phyloP scores from a whole-genome alignment of 2,797 vertebrate species.

The Chloroceryle amazona region DNA sequence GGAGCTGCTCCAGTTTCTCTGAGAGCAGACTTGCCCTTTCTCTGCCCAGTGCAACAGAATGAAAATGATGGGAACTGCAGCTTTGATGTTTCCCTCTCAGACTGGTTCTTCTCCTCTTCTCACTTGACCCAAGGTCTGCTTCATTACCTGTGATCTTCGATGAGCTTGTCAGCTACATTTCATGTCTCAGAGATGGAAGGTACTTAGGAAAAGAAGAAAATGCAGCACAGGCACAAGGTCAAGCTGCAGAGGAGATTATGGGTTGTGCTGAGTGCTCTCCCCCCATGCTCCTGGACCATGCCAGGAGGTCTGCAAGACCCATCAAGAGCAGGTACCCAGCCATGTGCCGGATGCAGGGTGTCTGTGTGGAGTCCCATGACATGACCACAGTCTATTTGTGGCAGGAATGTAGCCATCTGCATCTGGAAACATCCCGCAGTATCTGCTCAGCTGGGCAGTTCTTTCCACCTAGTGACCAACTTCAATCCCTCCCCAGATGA shows the following conservation, averaged over 20 bases:
- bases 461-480: background rate
- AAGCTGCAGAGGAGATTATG: background rate
- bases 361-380: background rate
- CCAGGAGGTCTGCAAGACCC: background rate
- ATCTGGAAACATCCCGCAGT: background rate
- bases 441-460: background rate
- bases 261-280: background rate
- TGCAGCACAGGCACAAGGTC: background rate
- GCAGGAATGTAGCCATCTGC: background rate
- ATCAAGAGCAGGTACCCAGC: background rate
- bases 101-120: background rate
- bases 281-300: background rate
- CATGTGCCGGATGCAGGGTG: background rate
- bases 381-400: background rate
- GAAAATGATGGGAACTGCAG: accelerated
- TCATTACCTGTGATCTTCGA: background rate
- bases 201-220: background rate
- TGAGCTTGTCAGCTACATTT: background rate
- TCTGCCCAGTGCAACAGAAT: accelerated
- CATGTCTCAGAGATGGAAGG: background rate
- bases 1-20: background rate
- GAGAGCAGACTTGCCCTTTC: background rate
- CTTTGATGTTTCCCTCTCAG: background rate
- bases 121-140: background rate
- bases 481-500: background rate